Percentiles rank a stretch among this genome's conserved stretches.
Evolutionary conservation across 2,797 vertebrate species (phyloP).

Genomic region (Rhadinocentrus ornatus): DNA sequence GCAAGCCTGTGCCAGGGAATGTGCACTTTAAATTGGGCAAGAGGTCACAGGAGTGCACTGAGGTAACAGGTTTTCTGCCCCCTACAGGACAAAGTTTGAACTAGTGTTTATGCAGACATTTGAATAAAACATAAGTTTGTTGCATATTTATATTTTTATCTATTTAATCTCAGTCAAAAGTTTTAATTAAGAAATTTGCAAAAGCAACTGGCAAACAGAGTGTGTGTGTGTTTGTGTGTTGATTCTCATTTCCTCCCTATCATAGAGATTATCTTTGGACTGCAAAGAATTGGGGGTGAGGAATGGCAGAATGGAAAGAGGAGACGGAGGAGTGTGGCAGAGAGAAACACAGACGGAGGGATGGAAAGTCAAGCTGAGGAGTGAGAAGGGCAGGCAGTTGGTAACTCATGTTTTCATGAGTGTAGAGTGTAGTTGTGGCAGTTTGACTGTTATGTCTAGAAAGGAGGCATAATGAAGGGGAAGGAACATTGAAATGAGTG

Average conservation of each 20-base stretch:
- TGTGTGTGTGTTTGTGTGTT: conserved; percentile 2
- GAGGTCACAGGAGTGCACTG: conserved; percentile 46
- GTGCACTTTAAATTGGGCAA: conserved; percentile 35
- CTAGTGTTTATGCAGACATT: neutral
- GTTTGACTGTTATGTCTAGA: conserved; percentile 56
- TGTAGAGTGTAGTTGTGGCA: conserved; percentile 17
- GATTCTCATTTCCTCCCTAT: conserved; percentile 62
- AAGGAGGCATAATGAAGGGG: conserved; percentile 50
- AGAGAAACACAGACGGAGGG: conserved; percentile 51
- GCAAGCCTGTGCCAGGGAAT: conserved; percentile 45
- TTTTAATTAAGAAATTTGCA: conserved; percentile 29
- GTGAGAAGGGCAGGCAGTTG: conserved; percentile 85
- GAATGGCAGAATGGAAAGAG: conserved; percentile 72
- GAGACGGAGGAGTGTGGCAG: conserved; percentile 53
- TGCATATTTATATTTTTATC: conserved; percentile 18
- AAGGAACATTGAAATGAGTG: conserved; percentile 37
- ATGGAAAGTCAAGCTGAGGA: conserved; percentile 78
- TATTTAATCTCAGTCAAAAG: conserved; percentile 22
- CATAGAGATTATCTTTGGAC: conserved; percentile 64
- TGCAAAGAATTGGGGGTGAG: conserved; percentile 59
- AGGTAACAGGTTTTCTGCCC: conserved; percentile 24
- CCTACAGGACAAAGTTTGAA: conserved; percentile 30
- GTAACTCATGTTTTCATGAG: conserved; percentile 25
- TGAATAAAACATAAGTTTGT: neutral
- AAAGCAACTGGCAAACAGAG: conserved; percentile 18